Evolutionary conservation across 2,113 vertebrate genomes (phyloP), one percentile per base, ranked within the genome.

Genomic region (Spermophilus dauricus): DNA sequence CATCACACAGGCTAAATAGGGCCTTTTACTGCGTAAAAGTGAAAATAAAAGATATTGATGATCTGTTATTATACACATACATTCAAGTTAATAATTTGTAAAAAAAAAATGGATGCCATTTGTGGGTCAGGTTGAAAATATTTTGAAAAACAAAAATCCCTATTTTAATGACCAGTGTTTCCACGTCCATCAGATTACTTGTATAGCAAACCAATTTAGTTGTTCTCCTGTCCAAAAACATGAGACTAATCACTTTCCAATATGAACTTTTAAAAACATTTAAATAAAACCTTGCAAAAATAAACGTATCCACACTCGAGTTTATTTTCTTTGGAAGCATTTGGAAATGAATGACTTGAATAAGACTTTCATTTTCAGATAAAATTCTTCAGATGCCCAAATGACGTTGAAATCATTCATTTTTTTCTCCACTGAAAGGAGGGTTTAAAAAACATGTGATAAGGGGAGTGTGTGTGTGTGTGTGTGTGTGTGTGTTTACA

Each of bases 351-450:
- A n/a, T 63, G 16, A 56, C n/a, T 91, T 89, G 51, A 51, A 53
- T 82, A 90, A 95, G 39, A 30, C 8, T 96, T 91, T 96, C 69
- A 37, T 89, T 93, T 96, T 93, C 18, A 91, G 11, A 84, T 8
- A 34, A 58, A 91, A 75, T 28, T 82, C 51, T 45, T 78, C 56
- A 73, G 83, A 39, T 58, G 63, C 10, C 45, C 37, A 76, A 30
- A 83, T 20, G 9, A 78, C 48, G 92, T 94, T 76, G 78, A 78
- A 93, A 83, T 78, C 20, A 39, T 90, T 97, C 10, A 42, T 20
- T 13, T 42, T 28, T 28, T 58, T 58, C 6, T 61, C 2, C 4
- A 58, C 2, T 5, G 34, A 85, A 89, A 77, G 39, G 24, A n/a
- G 18, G 7, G 39, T 92, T 86, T 61, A 73, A 77, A 94, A 70